Evolutionary conservation across 2,113 vertebrate species (phyloP).

Genomic region (Silurus asotus): DNA sequence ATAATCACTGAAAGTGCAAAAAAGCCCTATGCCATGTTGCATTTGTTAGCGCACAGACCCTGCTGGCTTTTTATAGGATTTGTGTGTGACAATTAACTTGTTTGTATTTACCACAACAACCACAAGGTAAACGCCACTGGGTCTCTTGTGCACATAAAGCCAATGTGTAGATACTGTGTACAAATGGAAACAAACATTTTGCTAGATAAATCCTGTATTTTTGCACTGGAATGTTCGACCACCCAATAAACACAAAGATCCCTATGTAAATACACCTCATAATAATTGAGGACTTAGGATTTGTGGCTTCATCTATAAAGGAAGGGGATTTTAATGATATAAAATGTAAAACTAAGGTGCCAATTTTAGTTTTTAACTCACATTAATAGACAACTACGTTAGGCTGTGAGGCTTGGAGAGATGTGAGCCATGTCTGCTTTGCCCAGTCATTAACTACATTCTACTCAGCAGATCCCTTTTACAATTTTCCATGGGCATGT

Average conservation of each 20-base stretch:
- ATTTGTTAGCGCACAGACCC: not conserved
- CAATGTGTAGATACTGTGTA: not conserved
- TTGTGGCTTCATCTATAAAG: not conserved
- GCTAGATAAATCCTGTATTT: not conserved
- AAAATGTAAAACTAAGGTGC: too few relatives aligned
- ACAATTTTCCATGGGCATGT: constrained; percentile 8
- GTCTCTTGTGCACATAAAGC: not conserved
- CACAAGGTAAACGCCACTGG: too few relatives aligned
- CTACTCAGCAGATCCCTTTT: not conserved
- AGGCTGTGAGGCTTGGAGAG: not conserved
- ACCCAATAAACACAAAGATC: not conserved
- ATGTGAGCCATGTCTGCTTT: not conserved
- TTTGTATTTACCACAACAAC: not conserved
- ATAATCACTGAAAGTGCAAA: not conserved
- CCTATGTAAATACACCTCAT: too few relatives aligned
- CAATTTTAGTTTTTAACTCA: not conserved
- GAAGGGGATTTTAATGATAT: not conserved
- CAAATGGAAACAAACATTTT: not conserved
- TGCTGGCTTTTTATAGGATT: not conserved
- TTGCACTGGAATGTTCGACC: not conserved
- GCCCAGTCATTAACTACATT: not conserved
- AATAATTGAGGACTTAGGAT: not conserved
- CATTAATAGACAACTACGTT: not conserved
- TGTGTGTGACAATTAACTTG: not conserved
- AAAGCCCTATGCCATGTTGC: not conserved